Conservation (phyloP, 2,888 invertebrate genomes). For the Watsonalla cultraria region DNA sequence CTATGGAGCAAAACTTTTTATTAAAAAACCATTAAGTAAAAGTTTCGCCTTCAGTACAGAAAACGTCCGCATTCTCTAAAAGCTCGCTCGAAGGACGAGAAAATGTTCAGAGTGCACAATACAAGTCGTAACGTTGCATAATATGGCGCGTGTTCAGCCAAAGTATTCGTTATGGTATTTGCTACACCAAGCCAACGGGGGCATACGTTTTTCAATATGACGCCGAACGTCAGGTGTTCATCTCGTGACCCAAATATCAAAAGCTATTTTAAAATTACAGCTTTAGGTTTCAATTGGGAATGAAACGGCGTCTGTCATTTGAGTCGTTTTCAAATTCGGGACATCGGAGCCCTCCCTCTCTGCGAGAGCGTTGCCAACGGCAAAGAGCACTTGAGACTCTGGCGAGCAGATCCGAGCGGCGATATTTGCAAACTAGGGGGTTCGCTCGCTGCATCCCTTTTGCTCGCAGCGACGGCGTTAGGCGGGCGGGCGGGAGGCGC, state of each 20-base stretch:
- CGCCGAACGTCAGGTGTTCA: constrained; percentile 77
- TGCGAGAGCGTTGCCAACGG: constrained; percentile 54
- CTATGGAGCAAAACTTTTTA: not conserved
- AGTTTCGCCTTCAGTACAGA: constrained; percentile 14
- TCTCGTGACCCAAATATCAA: constrained; percentile 43
- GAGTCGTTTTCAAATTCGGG: constrained; percentile 38
- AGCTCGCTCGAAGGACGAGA: constrained; percentile 55
- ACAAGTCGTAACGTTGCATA: constrained; percentile 73
- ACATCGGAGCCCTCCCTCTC: constrained; percentile 66
- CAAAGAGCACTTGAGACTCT: constrained; percentile 71
- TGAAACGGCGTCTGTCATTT: constrained; percentile 28
- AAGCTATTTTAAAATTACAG: constrained; percentile 39
- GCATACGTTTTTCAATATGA: constrained; percentile 76
- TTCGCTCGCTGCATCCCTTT: constrained; percentile 70
- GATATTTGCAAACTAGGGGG: constrained; percentile 63
- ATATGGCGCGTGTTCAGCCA: constrained; percentile 74
- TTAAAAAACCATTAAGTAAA: constrained; percentile 9
- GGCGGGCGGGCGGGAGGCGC: constrained; percentile 68
- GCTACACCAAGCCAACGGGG: constrained; percentile 75
- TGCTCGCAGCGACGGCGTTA: constrained; percentile 58
- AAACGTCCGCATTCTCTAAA: constrained; percentile 41
- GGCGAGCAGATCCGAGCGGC: constrained; percentile 62
- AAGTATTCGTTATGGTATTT: constrained; percentile 79
- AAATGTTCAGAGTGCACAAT: constrained; percentile 63
- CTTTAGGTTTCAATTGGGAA: constrained; percentile 40